Percentiles rank a stretch among this genome's conserved stretches.
Conservation (phyloP, 37 sponge, comb jelly and placozoan species). For the Amphimedon queenslandica region DNA sequence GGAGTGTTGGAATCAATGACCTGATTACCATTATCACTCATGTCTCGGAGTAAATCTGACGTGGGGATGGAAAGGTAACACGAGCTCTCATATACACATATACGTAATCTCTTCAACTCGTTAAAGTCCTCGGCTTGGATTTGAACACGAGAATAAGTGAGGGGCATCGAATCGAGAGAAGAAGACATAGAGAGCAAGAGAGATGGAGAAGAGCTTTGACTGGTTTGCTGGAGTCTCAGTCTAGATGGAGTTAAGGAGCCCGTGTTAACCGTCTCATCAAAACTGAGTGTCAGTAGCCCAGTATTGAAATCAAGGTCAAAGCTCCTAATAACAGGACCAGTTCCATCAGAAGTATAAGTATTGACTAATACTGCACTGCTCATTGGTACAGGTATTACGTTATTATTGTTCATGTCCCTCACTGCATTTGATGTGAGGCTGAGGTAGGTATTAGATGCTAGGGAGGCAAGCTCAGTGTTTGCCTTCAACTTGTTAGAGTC, state of each 20-base stretch:
- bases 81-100: conserved; percentile 13
- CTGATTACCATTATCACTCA: conserved; percentile 11
- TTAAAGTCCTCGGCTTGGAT: conserved; percentile 62
- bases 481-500: conserved; percentile 67
- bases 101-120: conserved; percentile 57
- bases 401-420: conserved; percentile 65
- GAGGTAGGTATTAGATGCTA: conserved; percentile 63
- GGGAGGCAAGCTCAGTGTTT: conserved; percentile 37
- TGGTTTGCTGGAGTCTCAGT: conserved; percentile 29
- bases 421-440: conserved; percentile 60
- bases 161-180: conserved; percentile 25
- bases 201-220: not conserved
- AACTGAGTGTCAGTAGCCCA: conserved; percentile 56
- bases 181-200: conserved; percentile 16
- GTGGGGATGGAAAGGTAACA: conserved; percentile 36
- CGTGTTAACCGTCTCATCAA: conserved; percentile 74
- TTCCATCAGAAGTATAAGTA: conserved; percentile 39
- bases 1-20: conserved; percentile 5
- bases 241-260: conserved; percentile 14
- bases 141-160: conserved; percentile 27
- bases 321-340: conserved; percentile 36
- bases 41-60: conserved; percentile 22
- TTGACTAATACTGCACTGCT: conserved; percentile 35
- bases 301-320: conserved; percentile 61
- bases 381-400: conserved; percentile 43